A percentile compares a stretch with the other conserved stretches of the same genome.
Conservation (phyloP, 2,797 vertebrate genomes). For the Muscicapa comitata region DNA sequence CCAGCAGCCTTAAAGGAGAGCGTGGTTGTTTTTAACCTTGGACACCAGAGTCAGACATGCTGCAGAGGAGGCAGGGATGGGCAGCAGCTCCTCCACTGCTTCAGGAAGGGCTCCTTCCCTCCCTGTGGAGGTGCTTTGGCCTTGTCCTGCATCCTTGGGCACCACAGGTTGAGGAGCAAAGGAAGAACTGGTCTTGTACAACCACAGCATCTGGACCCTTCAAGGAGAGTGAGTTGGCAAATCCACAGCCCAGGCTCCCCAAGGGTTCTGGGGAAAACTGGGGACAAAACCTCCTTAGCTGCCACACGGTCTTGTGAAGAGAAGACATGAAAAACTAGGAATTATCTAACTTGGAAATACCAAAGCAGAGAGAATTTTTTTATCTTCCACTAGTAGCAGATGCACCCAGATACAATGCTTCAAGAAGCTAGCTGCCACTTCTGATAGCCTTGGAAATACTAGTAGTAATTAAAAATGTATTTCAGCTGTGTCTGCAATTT, state of each 20-base stretch:
- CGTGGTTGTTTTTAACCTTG: neutral
- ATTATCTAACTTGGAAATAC: neutral
- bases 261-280: neutral
- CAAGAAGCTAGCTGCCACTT: neutral
- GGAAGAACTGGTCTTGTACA: neutral
- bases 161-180: neutral
- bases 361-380: neutral
- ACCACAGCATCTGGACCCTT: neutral
- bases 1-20: neutral
- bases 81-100: neutral
- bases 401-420: accelerated
- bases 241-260: neutral
- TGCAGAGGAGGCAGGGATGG: neutral
- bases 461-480: neutral
- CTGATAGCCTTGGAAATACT: neutral
- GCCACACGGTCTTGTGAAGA: neutral
- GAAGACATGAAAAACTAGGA: neutral
- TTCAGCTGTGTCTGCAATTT: neutral
- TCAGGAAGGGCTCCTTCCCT: neutral
- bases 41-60: neutral
- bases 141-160: neutral
- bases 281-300: neutral
- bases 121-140: neutral
- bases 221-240: neutral
- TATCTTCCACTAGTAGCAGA: neutral